A percentile compares a stretch with the other conserved stretches of the same genome.
Conservation (phyloP, 1,140 invertebrate genomes). For the Littorina saxatilis region DNA sequence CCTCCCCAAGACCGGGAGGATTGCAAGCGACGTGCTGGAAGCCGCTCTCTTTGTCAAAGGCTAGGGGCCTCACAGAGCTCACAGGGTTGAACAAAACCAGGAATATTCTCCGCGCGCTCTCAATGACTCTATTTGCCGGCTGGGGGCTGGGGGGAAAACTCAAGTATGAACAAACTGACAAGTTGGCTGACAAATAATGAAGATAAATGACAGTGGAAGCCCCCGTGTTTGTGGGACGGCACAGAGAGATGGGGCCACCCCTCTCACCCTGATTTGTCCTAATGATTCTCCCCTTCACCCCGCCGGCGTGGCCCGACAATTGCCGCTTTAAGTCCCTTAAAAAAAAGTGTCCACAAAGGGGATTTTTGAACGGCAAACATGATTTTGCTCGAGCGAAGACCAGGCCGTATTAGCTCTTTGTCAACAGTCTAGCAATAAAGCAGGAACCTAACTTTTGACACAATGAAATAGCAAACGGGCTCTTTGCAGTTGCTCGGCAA, state of each 20-base stretch:
- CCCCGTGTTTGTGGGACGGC: slow-evolving; percentile 43
- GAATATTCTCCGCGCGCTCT: slow-evolving; percentile 29
- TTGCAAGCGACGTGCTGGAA: neutral
- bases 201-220: slow-evolving; percentile 51
- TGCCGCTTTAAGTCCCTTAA: slow-evolving; percentile 36
- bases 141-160: slow-evolving; percentile 34
- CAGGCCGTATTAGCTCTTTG: slow-evolving; percentile 46
- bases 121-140: slow-evolving; percentile 35
- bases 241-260: slow-evolving; percentile 36
- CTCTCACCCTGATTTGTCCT: slow-evolving; percentile 30
- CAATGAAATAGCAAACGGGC: slow-evolving; percentile 49
- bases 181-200: slow-evolving; percentile 53
- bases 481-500: slow-evolving; percentile 37
- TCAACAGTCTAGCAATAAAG: slow-evolving; percentile 48
- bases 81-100: slow-evolving; percentile 27
- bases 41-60: neutral
- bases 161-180: slow-evolving; percentile 50
- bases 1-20: neutral
- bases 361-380: slow-evolving; percentile 45
- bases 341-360: slow-evolving; percentile 42
- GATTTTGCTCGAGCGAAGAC: slow-evolving; percentile 47
- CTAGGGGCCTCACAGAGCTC: neutral
- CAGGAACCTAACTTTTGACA: slow-evolving; percentile 46
- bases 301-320: slow-evolving; percentile 12
- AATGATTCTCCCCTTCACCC: slow-evolving; percentile 29